These are phyloP conservation scores for Drosophila basisetae DNA, from an alignment of 2,888 invertebrate genomes.

Conservation along the genomic window DNA sequence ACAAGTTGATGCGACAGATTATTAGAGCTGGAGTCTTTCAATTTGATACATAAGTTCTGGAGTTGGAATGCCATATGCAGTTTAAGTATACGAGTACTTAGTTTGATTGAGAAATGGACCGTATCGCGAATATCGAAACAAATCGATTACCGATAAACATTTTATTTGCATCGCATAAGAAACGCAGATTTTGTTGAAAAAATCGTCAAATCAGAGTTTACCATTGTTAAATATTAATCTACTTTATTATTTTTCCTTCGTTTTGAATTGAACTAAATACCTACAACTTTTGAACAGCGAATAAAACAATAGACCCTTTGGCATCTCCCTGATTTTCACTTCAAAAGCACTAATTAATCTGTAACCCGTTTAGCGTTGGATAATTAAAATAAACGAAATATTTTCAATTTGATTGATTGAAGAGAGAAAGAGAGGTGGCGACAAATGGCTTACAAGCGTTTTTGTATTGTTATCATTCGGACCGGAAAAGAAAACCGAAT, in stretches of 20 bases:
- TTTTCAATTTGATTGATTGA: slow-evolving; percentile 48
- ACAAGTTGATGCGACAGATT: too few relatives aligned
- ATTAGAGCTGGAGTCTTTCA: too few relatives aligned
- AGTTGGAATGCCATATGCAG: not conserved
- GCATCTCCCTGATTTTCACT: not conserved
- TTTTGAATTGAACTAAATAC: not conserved
- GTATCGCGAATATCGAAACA: not conserved
- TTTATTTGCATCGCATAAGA: not conserved
- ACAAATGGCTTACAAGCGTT: slow-evolving; percentile 37
- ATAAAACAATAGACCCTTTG: not conserved
- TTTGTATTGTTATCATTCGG: slow-evolving; percentile 38
- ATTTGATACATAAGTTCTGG: not conserved
- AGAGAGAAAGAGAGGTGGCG: slow-evolving; percentile 35
- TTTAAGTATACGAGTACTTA: not conserved
- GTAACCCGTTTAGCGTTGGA: slow-evolving; percentile 39
- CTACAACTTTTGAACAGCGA: not conserved
- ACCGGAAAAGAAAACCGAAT: slow-evolving; percentile 43
- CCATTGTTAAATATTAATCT: not conserved
- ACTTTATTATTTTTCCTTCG: not conserved
- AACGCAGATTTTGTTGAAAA: not conserved
- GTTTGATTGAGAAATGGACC: not conserved
- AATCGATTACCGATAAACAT: not conserved
- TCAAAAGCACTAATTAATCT: slow-evolving; percentile 44
- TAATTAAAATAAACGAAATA: slow-evolving; percentile 38
- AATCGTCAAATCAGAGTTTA: not conserved